Base-by-base conservation (phyloP, 2,113 vertebrate genomes). In the Rafetus swinhoei region DNA sequence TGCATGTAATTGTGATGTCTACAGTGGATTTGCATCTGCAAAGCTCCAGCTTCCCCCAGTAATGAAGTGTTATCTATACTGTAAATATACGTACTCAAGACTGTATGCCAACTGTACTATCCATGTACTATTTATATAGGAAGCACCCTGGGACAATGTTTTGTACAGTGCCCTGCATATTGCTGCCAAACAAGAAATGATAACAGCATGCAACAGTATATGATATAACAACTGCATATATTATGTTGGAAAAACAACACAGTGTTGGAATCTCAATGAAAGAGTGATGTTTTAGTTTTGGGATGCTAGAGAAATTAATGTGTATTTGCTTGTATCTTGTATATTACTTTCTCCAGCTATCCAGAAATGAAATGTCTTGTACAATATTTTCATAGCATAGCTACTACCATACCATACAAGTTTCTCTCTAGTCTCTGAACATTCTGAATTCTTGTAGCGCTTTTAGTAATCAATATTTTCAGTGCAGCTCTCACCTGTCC, bases 361-460 rank as follows among this genome's bases (percentile, higher is more conserved):
- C 93, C 91, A 96, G 96, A 95, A 96, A 97, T 94, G 94, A 96
- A 96, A 92, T 81, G 87, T 56, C 82, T 95, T 87, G 45, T 88
- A 89, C 39, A 90, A 86, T 81, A 86, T 92, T 81, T 93, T 92
- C 81, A 91, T 95, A 94, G 90, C 54, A 55, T 97, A 96, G 97
- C 89, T 76, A 62, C 85, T 88, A 94, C 89, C 92, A 95, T 81
- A 89, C 59, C 54, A 92, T 57, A 86, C 59, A 87, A 93, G 82
- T 82, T 91, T 93, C 84, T 84, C 92, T 32, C 91, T 83, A 86
- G 85, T 84, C 94, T 93, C 89, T 55, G 53, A 93, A 25, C 77
- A 79, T 56, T 22, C 9, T 82, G 80, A 85, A 90, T 45, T 59
- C 72, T 54, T 65, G 84, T 25, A 72, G 85, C 27, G n/a, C 54